Evolutionary conservation across 2,113 vertebrate species (phyloP).

Genomic region (Pipra filicauda): DNA sequence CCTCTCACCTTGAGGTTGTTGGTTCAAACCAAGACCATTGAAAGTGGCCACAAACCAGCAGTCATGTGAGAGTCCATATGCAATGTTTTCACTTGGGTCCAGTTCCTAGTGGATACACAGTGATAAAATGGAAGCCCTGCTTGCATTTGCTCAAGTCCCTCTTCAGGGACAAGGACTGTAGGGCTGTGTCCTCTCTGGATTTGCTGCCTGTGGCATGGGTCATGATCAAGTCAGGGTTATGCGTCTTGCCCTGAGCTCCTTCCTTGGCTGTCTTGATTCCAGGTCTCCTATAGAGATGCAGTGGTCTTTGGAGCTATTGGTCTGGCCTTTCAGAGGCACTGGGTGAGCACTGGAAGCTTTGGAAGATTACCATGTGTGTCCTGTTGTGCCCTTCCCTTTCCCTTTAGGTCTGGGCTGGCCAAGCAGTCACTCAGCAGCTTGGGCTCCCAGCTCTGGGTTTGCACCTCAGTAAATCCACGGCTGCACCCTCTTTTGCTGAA

Average conservation of each 20-base stretch:
- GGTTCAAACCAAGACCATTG: not conserved
- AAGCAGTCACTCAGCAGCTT: not conserved
- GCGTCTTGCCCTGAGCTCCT: not conserved
- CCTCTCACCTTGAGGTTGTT: slow-evolving; percentile 29
- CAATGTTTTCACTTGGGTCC: not conserved
- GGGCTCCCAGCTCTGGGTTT: not conserved
- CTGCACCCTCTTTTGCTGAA: not conserved
- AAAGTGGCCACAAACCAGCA: not conserved
- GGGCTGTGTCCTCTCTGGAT: not conserved
- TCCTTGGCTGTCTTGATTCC: not conserved
- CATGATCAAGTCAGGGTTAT: too few species aligned
- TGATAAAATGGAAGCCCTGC: not conserved
- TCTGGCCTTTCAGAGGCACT: not conserved
- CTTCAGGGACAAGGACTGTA: not conserved
- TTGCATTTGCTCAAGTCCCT: not conserved
- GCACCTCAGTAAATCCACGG: not conserved
- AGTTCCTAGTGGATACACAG: not conserved
- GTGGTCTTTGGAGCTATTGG: not conserved
- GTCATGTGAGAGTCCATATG: not conserved
- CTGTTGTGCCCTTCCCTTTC: not conserved
- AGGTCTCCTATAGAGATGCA: not conserved
- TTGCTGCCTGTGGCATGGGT: fast-evolving
- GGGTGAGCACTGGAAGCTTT: not conserved
- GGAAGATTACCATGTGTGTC: fast-evolving
- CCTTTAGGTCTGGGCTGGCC: not conserved